Evolutionary conservation across 2,113 vertebrate genomes (phyloP), one percentile per base, ranked within the genome.

Genomic region (Neogobius melanostomus): DNA sequence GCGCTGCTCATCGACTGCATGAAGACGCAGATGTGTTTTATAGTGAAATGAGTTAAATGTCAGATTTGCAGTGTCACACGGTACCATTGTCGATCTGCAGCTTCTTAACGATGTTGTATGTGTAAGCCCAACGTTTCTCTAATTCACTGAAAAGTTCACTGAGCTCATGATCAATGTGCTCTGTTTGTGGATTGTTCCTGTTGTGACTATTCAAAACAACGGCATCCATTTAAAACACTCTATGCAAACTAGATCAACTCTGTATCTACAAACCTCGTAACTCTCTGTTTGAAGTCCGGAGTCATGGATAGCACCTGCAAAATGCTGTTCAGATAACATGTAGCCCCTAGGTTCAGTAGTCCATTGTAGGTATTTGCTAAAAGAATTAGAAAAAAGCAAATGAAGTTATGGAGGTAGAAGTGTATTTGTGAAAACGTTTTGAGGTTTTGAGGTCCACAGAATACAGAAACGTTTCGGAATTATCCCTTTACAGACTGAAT

Each of bases 31-130:
- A 11, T 3, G 9, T 42, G 8, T 60, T 42, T 43, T 60, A 11
- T 8, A 6, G 6, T 43, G 6, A 43, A 15, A 14, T 14, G 7
- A 6, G 50, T 60, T 60, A 12, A 42, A 28, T 42, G 42, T n/a
- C 44, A 46, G 57, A 1, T n/a, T 11, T 53, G 48, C 11, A 0
- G 0, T 75, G 62, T 45, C 4, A 17, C 44, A 60, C 49, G 49
- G 28, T 69, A 93, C 92, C 87, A 9, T 43, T 59, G 11, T 8
- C 1, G 28, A 92, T 91, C 43, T 74, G 47, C 42, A 93, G 85
- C 43, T 0, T 73, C 0, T 0, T 4, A 15, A 67, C 83, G 60
- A 92, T 2, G 0, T 50, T 12, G 43, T 15, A 2, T 0, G 84
- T 82, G 17, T 47, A 0, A 7, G 54, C 6, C 0, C 0, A 0